Base-by-base conservation (phyloP, 2,113 vertebrate genomes). In the Ptyas mucosa region DNA sequence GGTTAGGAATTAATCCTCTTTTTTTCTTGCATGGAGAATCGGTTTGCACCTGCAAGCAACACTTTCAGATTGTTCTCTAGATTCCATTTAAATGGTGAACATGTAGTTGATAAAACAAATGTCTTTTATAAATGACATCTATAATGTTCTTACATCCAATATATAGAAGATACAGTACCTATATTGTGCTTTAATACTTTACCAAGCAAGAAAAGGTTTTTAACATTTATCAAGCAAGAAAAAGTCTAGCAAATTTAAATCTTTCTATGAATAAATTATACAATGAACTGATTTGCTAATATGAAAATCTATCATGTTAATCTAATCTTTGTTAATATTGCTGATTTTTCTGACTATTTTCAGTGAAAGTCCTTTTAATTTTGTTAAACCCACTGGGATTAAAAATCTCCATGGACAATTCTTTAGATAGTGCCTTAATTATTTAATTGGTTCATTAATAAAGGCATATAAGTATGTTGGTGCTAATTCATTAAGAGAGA, bases 361-460 rank as follows among this genome's bases (percentile, higher is more conserved):
- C 93, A 93, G 54, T 91, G 3, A 64, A 93, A 93, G 53, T 81
- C 9, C 94, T 8, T 3, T 86, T 91, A 69, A 93, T 93, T 93
- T 64, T 94, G 29, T 90, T 75, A 94, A 87, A 85, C 5, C 24
- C 46, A 29, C 0, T 88, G 43, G 64, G 23, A 43, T 61, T 95
- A 26, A 94, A 53, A 75, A 90, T 87, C 20, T 93, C 85, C 39
- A 85, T 61, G 89, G 0, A 20, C 81, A 51, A 85, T 51, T 92
- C 34, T 26, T 93, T 91, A 92, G 94, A 53, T 95, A 93, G 94
- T 95, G 2, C 69, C 95, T 95, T 93, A 87, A 95, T 93, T 88
- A 88, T 92, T 92, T 94, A 93, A 89, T 94, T 1, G 43, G 85
- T 75, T 93, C 87, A 9, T 8, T 94, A 20, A 85, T 95, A 15